These are phyloP conservation scores for Apistogramma diplotaenia DNA, from an alignment of 2,113 vertebrate species.

Conservation along the genomic window DNA sequence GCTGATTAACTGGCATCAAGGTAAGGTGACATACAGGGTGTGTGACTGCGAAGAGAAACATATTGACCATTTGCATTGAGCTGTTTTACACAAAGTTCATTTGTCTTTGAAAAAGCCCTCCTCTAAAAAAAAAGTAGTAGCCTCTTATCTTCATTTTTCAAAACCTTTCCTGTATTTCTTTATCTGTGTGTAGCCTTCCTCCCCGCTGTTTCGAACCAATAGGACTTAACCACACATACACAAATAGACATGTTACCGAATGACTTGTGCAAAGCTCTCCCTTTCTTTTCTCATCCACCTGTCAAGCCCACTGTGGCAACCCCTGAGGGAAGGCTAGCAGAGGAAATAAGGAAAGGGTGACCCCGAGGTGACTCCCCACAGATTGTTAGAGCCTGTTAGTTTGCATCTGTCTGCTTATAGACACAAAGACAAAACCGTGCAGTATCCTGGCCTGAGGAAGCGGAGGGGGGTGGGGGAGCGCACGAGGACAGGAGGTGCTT, in stretches of 20 bases:
- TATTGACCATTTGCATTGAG: constrained; percentile 48
- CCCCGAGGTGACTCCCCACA: constrained; percentile 51
- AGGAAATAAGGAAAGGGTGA: constrained; percentile 44
- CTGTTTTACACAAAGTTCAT: constrained; percentile 10
- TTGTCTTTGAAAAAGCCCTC: not conserved
- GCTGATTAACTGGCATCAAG: constrained; percentile 62
- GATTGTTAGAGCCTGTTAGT: constrained; percentile 49
- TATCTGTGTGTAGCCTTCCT: not conserved
- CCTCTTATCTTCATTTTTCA: not conserved
- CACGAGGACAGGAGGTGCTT: constrained; percentile 26
- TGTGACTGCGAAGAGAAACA: constrained; percentile 41
- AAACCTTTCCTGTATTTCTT: not conserved
- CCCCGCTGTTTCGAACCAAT: not conserved
- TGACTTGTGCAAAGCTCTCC: constrained; percentile 6
- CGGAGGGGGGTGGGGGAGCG: not conserved
- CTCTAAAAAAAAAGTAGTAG: not conserved
- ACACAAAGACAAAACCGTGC: constrained; percentile 50
- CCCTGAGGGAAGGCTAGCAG: constrained; percentile 22
- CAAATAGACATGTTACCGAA: not conserved
- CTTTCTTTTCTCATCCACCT: constrained; percentile 29
- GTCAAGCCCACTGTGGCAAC: not conserved
- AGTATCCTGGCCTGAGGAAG: not conserved
- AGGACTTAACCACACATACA: constrained; percentile 1
- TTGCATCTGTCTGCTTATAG: constrained; percentile 55
- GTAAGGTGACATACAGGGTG: constrained; percentile 41